phyloP scores from a whole-genome alignment of 2,797 vertebrate species.

The Spea hammondii region DNA sequence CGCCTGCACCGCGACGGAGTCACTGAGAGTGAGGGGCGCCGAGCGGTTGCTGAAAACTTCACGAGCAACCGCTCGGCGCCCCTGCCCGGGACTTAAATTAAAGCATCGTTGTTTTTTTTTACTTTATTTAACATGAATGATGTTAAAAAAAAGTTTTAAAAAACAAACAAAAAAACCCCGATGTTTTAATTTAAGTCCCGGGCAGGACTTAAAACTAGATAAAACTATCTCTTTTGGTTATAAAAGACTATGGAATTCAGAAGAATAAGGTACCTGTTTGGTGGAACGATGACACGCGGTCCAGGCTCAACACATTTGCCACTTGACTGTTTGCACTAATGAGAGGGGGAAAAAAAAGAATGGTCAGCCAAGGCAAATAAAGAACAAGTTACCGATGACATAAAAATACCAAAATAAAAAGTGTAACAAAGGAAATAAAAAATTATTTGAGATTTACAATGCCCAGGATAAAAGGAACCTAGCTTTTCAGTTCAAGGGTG shows the following conservation, averaged over 20 bases:
- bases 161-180: too few species aligned
- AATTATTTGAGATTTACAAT: constrained; percentile 76
- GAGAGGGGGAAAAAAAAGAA: constrained; percentile 98
- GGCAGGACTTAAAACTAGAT: too few species aligned
- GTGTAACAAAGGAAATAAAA: constrained; percentile 77
- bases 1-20: too few species aligned
- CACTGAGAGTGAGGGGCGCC: too few species aligned
- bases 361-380: constrained; percentile 99
- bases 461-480: constrained; percentile 86
- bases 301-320: constrained; percentile 97
- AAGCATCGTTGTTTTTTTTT: too few species aligned
- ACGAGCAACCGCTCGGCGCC: too few species aligned
- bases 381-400: constrained; percentile 94
- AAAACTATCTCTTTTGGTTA: constrained; percentile 71
- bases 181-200: too few species aligned
- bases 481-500: constrained; percentile 77
- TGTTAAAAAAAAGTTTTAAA: too few species aligned
- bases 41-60: too few species aligned
- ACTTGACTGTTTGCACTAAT: constrained; percentile 99
- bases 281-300: constrained; percentile 91
- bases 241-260: constrained; percentile 85
- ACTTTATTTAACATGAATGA: too few species aligned
- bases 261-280: constrained; percentile 96
- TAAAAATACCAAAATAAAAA: constrained; percentile 71
- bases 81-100: too few species aligned